phyloP scores from a whole-genome alignment of 2,888 invertebrate species.

The Chrysolina haemoptera region DNA sequence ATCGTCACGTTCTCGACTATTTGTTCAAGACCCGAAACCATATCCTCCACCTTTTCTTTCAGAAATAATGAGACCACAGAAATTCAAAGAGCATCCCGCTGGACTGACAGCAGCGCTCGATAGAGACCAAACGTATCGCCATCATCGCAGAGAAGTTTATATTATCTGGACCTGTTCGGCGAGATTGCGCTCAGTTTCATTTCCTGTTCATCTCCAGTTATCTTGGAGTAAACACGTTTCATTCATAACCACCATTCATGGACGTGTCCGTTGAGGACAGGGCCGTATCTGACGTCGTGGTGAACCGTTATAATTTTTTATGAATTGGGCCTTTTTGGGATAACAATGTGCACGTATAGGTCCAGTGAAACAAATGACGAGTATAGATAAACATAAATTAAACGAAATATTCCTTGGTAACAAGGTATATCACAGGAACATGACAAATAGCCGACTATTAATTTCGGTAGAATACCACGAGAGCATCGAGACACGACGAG shows the following conservation, averaged over 20 bases:
- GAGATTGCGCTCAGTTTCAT: constrained; percentile 60
- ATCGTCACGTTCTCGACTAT: constrained; percentile 11
- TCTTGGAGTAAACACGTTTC: constrained; percentile 61
- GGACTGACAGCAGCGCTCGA: constrained; percentile 17
- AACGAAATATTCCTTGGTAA: too few species aligned
- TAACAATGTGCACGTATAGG: too few species aligned
- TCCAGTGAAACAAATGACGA: too few species aligned
- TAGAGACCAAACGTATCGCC: constrained; percentile 17
- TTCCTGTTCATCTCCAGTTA: constrained; percentile 63
- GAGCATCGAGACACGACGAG: too few species aligned
- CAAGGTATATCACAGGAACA: too few species aligned
- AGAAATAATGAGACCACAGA: constrained; percentile 20
- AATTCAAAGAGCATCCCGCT: constrained; percentile 13
- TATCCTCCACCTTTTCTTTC: constrained; percentile 18
- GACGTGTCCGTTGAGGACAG: constrained; percentile 29
- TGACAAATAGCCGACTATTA: too few species aligned
- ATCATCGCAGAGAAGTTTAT: constrained; percentile 24
- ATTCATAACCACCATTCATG: constrained; percentile 64
- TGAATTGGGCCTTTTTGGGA: too few species aligned
- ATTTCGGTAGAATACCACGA: too few species aligned
- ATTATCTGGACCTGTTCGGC: constrained; percentile 57
- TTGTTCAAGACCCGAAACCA: constrained; percentile 17
- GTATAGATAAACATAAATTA: too few species aligned
- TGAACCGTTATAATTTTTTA: too few species aligned
- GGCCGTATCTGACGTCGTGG: not conserved